Base-by-base conservation (phyloP, 1,140 invertebrate genomes). In the Heliconius hermathena region DNA sequence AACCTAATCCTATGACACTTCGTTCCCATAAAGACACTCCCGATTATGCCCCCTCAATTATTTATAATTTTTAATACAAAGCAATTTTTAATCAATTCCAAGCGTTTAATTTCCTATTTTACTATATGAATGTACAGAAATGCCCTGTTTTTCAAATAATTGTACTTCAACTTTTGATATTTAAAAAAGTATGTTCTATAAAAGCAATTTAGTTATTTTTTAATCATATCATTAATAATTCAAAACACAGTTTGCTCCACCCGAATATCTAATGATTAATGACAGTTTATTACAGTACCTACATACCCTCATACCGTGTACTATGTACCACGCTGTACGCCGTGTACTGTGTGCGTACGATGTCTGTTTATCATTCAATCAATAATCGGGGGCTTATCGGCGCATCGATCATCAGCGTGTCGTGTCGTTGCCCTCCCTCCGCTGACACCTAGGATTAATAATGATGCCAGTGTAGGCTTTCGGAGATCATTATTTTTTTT, bases 371-470 rank as follows among this genome's bases (percentile, higher is more conserved):
- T 81, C 80, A 81, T 76, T 71, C 75, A 81, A 81, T 81, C 80
- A 78, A 81, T 78, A 81, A 81, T 75, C 60, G 76, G 22, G 73
- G 33, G 73, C 76, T 81, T 81, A 81, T 81, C 80, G 76, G 71
- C 66, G 73, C 76, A 81, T 81, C 80, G 80, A 81, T 81, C 80
- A 81, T 74, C 73, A 36, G 26, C 26, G 80, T 78, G 80, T 78
- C 80, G 80, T 81, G 80, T 81, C 80, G 76, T 78, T 81, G 80
- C 80, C 80, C 80, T 78, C 80, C 80, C 80, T 78, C 76, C 49
- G 78, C 33, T 79, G 78, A 74, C 73, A 74, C 70, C 57, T 70
- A 49, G 78, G 73, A 79, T 79, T 74, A 79, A 70, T 71, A 75
- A 60, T 79, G 74, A 79, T 71, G 73, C 78, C 41, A 57, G 70